These are phyloP conservation scores for sheep (Ovis aries) DNA, from an alignment of 2,113 vertebrate genomes.

Conservation along the genomic window ARS-UI_Ramb_v3.0 NC_056068.1:1577001-1577500, in stretches of 20 bases:
- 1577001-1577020: background rate
- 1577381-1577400: background rate
- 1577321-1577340: background rate
- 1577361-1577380: background rate
- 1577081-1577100: background rate
- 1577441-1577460: background rate
- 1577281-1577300: background rate
- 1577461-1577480: background rate
- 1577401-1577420: background rate
- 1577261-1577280: background rate
- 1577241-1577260: background rate
- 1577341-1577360: background rate
- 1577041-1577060: background rate
- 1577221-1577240: background rate
- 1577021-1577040: background rate
- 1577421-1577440: background rate
- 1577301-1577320: background rate
- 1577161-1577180: background rate
- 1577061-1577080: background rate
- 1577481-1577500: background rate
- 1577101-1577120: background rate
- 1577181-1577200: background rate
- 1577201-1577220: constrained; percentile 7
- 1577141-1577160: background rate
- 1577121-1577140: background rate